Evolutionary conservation across 2,797 vertebrate species (phyloP).

Genomic region (Poecilia velifera): DNA sequence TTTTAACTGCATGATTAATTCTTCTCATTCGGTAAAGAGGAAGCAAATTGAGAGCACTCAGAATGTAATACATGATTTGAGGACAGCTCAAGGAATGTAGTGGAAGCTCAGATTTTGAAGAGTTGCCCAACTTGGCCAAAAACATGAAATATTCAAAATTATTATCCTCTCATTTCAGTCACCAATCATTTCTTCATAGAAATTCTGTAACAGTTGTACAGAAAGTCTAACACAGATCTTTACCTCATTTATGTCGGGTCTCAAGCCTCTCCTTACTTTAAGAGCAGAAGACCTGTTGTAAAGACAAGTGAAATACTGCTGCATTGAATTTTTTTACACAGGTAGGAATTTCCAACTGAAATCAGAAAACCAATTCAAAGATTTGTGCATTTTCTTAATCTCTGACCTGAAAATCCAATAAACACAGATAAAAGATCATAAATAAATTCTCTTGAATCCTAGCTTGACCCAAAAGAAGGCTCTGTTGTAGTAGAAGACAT

Average conservation of each 20-base stretch:
- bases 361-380: neutral
- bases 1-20: constrained; percentile 33
- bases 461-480: too few relatives aligned
- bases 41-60: constrained; percentile 16
- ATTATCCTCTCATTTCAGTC: neutral
- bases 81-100: neutral
- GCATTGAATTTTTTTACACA: neutral
- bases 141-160: neutral
- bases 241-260: neutral
- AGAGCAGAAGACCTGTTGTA: neutral
- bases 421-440: too few relatives aligned
- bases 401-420: too few relatives aligned
- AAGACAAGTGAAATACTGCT: neutral
- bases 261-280: neutral
- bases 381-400: neutral
- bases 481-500: too few relatives aligned
- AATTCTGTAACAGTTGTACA: neutral
- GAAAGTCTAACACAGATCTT: neutral
- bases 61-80: neutral
- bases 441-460: too few relatives aligned
- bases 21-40: constrained; percentile 17
- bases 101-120: neutral
- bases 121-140: neutral
- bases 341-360: neutral
- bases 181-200: neutral